Conservation (phyloP, 2,113 vertebrate genomes). For the Leucopsar rothschildi region DNA sequence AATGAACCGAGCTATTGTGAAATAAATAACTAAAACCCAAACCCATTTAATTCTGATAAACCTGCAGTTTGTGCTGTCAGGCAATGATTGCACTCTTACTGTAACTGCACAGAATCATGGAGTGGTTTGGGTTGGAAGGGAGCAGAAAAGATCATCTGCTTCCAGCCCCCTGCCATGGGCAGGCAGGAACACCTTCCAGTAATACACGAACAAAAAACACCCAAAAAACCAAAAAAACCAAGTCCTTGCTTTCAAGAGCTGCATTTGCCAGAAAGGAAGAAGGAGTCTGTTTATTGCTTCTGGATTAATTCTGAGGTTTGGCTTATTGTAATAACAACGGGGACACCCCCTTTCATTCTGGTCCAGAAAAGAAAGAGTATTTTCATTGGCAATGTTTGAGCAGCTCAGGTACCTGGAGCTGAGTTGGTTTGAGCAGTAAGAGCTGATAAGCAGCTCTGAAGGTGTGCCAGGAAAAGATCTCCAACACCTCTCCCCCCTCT, state of each 20-base stretch:
- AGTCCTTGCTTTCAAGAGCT: neutral
- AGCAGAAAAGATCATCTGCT: neutral
- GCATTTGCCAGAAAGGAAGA: neutral
- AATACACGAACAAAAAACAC: neutral
- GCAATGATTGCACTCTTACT: neutral
- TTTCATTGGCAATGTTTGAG: neutral
- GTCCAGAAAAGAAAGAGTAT: neutral
- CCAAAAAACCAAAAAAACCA: too few species aligned
- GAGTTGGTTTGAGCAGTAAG: neutral
- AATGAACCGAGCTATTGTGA: neutral
- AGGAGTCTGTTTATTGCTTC: neutral
- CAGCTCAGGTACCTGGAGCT: neutral
- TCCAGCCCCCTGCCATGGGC: neutral
- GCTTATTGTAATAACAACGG: neutral
- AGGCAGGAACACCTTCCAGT: neutral
- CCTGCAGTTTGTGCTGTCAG: neutral
- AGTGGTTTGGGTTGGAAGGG: neutral
- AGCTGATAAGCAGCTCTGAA: slow-evolving; percentile 42
- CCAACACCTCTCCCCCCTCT: neutral
- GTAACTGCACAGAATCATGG: neutral
- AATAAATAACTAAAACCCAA: neutral
- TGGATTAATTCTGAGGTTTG: neutral
- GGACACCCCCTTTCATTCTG: neutral
- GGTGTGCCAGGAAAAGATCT: slow-evolving; percentile 21
- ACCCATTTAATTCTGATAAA: neutral